Conservation (phyloP, 2,113 vertebrate species). For the Aegypius monachus region DNA sequence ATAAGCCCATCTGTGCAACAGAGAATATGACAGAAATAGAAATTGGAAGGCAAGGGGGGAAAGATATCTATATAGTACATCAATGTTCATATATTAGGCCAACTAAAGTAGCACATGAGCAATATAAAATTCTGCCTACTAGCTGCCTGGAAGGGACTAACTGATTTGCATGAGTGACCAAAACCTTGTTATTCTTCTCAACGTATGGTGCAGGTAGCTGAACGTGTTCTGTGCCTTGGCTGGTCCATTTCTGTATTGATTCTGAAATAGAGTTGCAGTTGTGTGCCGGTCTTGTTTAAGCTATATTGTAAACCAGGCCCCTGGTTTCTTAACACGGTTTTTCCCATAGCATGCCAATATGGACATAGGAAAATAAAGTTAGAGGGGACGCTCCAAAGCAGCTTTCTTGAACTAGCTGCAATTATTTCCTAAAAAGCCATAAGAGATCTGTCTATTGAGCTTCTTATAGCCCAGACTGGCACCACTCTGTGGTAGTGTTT, state of each 20-base stretch:
- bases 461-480: neutral
- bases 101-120: neutral
- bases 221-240: neutral
- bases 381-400: neutral
- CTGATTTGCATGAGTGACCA: neutral
- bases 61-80: neutral
- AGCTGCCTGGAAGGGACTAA: neutral
- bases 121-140: neutral
- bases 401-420: neutral
- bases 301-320: neutral
- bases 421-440: neutral
- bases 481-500: neutral
- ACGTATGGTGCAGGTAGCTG: neutral
- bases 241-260: neutral
- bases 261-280: neutral
- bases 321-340: neutral
- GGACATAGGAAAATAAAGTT: neutral
- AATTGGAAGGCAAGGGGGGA: neutral
- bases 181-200: neutral
- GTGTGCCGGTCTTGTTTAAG: neutral
- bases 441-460: neutral
- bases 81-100: neutral
- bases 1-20: neutral
- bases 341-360: neutral
- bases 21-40: neutral